phyloP scores from a whole-genome alignment of 2,888 invertebrate species.

The Ganaspis brasiliensis region DNA sequence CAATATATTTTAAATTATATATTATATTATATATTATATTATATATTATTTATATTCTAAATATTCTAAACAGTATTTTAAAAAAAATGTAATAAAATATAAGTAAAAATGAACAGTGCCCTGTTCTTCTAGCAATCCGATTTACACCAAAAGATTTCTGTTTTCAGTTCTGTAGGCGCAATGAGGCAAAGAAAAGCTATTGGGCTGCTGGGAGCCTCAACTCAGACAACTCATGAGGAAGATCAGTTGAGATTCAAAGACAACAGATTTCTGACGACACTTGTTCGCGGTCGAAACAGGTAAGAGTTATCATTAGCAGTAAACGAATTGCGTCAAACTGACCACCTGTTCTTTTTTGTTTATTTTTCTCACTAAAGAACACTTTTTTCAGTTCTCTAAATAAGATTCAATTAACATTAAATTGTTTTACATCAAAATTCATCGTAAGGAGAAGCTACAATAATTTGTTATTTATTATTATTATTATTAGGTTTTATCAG shows the following conservation, averaged over 20 bases:
- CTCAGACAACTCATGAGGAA: slow-evolving; percentile 68
- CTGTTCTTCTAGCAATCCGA: slow-evolving; percentile 47
- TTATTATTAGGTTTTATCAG: too few species aligned
- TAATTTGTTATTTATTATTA: too few species aligned
- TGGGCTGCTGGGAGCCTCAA: slow-evolving; percentile 68
- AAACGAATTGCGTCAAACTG: slow-evolving; percentile 1
- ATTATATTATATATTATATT: too few species aligned
- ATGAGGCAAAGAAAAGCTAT: slow-evolving; percentile 75
- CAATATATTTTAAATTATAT: too few species aligned
- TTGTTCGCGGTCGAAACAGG: slow-evolving; percentile 78
- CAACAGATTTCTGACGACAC: slow-evolving; percentile 75
- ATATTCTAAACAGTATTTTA: too few species aligned
- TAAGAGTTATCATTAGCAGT: slow-evolving; percentile 62
- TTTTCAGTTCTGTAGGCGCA: slow-evolving; percentile 73
- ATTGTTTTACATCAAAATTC: slow-evolving; percentile 8
- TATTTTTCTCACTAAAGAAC: neutral
- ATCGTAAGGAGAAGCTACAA: too few species aligned
- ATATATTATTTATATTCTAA: too few species aligned
- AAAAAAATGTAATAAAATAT: too few species aligned
- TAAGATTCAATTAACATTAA: slow-evolving; percentile 19
- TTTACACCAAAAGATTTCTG: slow-evolving; percentile 54
- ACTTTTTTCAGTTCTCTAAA: neutral
- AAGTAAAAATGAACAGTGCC: slow-evolving; percentile 21
- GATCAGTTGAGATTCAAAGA: slow-evolving; percentile 78
- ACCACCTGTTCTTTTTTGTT: neutral